Base-by-base conservation (phyloP, 2,797 vertebrate species). In the Cyprinella venusta region DNA sequence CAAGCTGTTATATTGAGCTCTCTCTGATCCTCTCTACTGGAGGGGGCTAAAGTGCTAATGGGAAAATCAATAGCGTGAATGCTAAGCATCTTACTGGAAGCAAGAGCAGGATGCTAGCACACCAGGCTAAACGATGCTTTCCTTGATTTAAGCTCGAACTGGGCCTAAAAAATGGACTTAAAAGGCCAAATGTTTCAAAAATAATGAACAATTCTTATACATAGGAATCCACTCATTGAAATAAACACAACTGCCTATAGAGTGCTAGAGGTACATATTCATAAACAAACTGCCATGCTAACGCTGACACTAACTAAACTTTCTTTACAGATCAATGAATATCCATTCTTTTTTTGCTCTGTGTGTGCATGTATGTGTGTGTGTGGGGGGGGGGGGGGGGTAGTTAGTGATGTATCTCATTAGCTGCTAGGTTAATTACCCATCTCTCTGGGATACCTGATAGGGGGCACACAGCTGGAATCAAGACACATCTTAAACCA, bases 81-180 rank as follows among this genome's bases (percentile, higher is more conserved):
- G 95, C 96, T 96, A 97, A 97, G 97, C 97, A 97, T 97, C 96
- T 97, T 98, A 96, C 96, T 98, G 96, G 97, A 99, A 98, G 96
- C 96, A 92, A 94, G 93, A 95, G 95, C 95, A 96, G 95, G 95
- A 92, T 91, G 92, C 94, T 94, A 96, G 96, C 97, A 96, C 96
- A 95, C 82, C 21, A 52, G 95, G 96, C 96, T 94, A 92, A 93
- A 96, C 96, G 95, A 97, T 95, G 92, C 96, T 95, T 96, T 96
- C 95, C 95, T 95, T 88, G 93, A 96, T 93, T 94, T 91, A 91
- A 90, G 94, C 94, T 90, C 93, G 42, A 86, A 77, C 79, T 50
- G 69, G 76, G 75, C 74, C 48, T 36, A 74, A 65, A 80, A 71
- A 63, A 74, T 59, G 24, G 61, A 68, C 78, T 69, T 76, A 64